Evolutionary conservation across 2,113 vertebrate genomes (phyloP).

Genomic region (Centropristis striata): DNA sequence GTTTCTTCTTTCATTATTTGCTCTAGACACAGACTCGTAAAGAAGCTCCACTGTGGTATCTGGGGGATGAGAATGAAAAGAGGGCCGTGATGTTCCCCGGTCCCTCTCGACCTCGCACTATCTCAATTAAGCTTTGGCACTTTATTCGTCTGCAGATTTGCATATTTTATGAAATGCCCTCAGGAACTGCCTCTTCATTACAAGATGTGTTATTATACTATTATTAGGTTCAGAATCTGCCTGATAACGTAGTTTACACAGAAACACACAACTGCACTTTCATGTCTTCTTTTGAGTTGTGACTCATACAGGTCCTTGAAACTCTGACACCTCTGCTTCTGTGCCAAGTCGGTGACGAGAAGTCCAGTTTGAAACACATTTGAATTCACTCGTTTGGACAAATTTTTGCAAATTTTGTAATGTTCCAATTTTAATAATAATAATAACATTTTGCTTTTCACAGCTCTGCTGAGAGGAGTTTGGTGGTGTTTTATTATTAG

Average conservation of each 20-base stretch:
- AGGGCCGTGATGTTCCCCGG: conserved; percentile 1
- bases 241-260: conserved; percentile 55
- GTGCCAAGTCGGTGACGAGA: not conserved
- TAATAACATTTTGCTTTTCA: conserved; percentile 7
- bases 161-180: conserved; percentile 71
- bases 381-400: rapidly evolving
- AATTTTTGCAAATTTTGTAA: not conserved
- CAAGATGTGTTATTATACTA: conserved; percentile 53
- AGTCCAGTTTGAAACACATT: too few relatives aligned
- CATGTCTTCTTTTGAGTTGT: conserved; percentile 7
- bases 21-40: conserved; percentile 13
- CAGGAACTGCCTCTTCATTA: conserved; percentile 64
- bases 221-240: conserved; percentile 52
- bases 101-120: conserved; percentile 48
- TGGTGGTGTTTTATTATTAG: not conserved
- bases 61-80: conserved; percentile 33
- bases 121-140: conserved; percentile 54
- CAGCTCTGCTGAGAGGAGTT: conserved; percentile 2
- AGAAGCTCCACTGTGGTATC: not conserved
- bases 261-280: conserved; percentile 12
- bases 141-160: conserved; percentile 59
- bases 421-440: not conserved
- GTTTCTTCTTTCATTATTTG: conserved; percentile 33
- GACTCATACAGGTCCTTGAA: conserved; percentile 37
- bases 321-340: conserved; percentile 14